Evolutionary conservation across 2,113 vertebrate genomes (phyloP).

Genomic region (Verasper variegatus): DNA sequence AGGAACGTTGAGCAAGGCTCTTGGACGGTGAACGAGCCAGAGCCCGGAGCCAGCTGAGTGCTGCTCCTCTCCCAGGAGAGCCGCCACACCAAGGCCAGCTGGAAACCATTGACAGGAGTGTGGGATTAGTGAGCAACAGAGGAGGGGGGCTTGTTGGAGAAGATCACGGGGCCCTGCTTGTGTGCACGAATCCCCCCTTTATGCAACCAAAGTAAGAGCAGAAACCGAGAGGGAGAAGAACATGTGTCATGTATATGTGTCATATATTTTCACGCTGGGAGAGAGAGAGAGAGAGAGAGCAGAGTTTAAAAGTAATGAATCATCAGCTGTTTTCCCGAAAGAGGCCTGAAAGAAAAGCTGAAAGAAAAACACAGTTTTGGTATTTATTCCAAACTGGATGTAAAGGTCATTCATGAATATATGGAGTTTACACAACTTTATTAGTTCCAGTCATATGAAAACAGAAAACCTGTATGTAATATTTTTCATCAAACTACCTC

Average conservation of each 20-base stretch:
- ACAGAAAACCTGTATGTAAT: background rate
- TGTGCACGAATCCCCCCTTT: slow-evolving; percentile 39
- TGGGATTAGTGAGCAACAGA: slow-evolving; percentile 54
- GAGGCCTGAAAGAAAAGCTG: slow-evolving; percentile 12
- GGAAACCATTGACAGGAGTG: slow-evolving; percentile 76
- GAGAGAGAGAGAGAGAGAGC: background rate
- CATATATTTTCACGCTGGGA: slow-evolving; percentile 45
- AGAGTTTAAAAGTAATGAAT: slow-evolving; percentile 49
- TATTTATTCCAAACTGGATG: slow-evolving; percentile 9
- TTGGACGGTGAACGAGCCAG: slow-evolving; percentile 45
- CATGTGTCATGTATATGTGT: slow-evolving; percentile 50
- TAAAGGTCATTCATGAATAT: slow-evolving; percentile 48
- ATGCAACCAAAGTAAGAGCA: slow-evolving; percentile 48
- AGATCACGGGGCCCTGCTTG: slow-evolving; percentile 43
- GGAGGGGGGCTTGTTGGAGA: slow-evolving; percentile 46
- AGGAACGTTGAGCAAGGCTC: slow-evolving; percentile 25
- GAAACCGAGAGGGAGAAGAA: slow-evolving; percentile 48
- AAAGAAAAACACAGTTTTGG: background rate
- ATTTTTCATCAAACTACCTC: slow-evolving; percentile 1
- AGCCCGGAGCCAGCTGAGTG: slow-evolving; percentile 57
- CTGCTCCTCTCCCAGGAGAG: slow-evolving; percentile 67
- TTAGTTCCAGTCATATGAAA: background rate
- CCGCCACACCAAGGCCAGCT: slow-evolving; percentile 65
- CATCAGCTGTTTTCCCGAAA: slow-evolving; percentile 56
- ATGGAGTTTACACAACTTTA: slow-evolving; percentile 32